phyloP scores from a whole-genome alignment of 2,888 invertebrate genomes.

The Tenthredo scrophulariae region DNA sequence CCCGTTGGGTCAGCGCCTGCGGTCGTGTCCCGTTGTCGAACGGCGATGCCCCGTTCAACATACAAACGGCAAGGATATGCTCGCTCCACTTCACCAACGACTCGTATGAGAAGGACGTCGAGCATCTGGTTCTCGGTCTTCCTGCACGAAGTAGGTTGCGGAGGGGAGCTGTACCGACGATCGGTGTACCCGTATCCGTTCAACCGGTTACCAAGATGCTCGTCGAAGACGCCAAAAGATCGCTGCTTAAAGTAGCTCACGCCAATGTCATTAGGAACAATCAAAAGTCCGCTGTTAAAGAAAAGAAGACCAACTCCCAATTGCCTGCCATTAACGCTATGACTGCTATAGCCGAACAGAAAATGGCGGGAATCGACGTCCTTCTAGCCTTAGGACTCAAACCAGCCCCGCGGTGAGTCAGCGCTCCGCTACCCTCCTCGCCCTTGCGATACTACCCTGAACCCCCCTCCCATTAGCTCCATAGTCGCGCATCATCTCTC shows the following conservation, averaged over 20 bases:
- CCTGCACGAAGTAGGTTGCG: constrained; percentile 80
- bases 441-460: constrained; percentile 7
- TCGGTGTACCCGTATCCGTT: constrained; percentile 76
- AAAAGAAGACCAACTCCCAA: constrained; percentile 11
- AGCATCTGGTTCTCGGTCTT: constrained; percentile 80
- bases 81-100: constrained; percentile 80
- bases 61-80: constrained; percentile 81
- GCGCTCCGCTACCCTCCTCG: constrained; percentile 29
- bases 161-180: constrained; percentile 79
- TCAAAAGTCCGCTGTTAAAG: constrained; percentile 54
- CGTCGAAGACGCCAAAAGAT: constrained; percentile 72
- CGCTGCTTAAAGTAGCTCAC: constrained; percentile 70
- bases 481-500: constrained; percentile 36
- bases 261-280: constrained; percentile 63
- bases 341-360: constrained; percentile 62
- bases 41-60: constrained; percentile 78
- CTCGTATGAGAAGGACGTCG: constrained; percentile 81
- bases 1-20: constrained; percentile 80
- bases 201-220: constrained; percentile 76
- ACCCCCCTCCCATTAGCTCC: not conserved
- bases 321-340: constrained; percentile 55
- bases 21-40: constrained; percentile 78
- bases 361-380: constrained; percentile 78
- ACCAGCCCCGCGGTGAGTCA: constrained; percentile 77
- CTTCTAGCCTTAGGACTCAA: constrained; percentile 81